These are phyloP conservation scores for Apolygus lucorum DNA, from an alignment of 1,140 invertebrate species.

Conservation along the genomic window DNA sequence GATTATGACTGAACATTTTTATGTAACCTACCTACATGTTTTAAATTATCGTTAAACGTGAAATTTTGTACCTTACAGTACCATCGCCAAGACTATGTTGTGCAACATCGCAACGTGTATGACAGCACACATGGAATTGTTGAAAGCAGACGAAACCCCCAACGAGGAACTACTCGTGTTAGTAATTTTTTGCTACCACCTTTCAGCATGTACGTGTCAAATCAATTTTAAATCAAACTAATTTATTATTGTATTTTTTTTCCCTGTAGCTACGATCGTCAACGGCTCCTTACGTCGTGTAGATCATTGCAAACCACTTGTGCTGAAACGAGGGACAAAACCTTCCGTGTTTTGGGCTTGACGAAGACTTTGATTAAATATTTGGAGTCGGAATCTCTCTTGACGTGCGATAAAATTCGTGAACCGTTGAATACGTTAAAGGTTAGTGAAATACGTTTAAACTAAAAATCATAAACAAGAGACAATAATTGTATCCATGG, in stretches of 20 bases:
- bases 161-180: too few species aligned
- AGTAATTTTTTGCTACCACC: too few species aligned
- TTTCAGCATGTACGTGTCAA: too few species aligned
- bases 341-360: conserved; percentile 68
- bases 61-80: too few species aligned
- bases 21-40: conserved; percentile 26
- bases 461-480: too few species aligned
- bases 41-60: too few species aligned
- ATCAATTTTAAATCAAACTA: too few species aligned
- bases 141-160: conserved; percentile 13
- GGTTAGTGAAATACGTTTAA: conserved; percentile 40
- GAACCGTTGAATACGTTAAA: conserved; percentile 53
- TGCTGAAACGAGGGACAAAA: conserved; percentile 64
- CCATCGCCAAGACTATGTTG: neutral
- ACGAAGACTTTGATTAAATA: conserved; percentile 65
- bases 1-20: neutral
- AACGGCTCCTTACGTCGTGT: conserved; percentile 58
- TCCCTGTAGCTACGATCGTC: conserved; percentile 34
- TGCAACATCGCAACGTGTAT: neutral
- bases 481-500: too few species aligned
- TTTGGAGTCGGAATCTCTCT: conserved; percentile 46
- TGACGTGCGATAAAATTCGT: conserved; percentile 43
- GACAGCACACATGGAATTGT: neutral
- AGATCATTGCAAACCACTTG: conserved; percentile 70
- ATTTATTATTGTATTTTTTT: conserved; percentile 24